Percentiles rank a stretch among this genome's conserved stretches.
Conservation (phyloP, 2,797 vertebrate genomes). For the Zenarchopterus dispar region DNA sequence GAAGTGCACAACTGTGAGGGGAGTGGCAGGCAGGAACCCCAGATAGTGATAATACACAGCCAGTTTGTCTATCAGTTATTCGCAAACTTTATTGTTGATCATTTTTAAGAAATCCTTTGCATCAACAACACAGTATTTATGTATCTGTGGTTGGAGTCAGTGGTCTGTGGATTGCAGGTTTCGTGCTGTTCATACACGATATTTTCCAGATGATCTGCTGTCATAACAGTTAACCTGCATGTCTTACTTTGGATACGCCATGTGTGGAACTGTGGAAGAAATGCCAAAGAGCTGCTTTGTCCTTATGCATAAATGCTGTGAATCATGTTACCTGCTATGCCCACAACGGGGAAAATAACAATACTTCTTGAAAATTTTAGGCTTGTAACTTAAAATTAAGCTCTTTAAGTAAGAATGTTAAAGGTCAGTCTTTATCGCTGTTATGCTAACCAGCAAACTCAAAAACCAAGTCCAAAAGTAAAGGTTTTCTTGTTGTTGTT, state of each 20-base stretch:
- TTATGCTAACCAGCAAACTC: neutral
- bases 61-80: conserved; percentile 4
- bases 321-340: too few species aligned
- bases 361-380: neutral
- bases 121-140: too few species aligned
- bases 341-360: too few species aligned
- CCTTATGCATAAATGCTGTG: too few species aligned
- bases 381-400: neutral
- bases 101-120: too few species aligned
- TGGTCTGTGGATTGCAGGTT: too few species aligned
- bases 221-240: neutral
- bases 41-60: conserved; percentile 8
- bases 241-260: neutral
- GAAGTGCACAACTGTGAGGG: conserved; percentile 16
- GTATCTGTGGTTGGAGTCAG: too few species aligned
- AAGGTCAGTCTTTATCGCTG: conserved; percentile 11
- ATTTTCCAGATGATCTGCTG: too few species aligned
- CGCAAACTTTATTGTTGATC: neutral
- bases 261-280: neutral
- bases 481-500: too few species aligned
- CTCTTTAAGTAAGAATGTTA: neutral
- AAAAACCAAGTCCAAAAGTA: neutral
- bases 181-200: too few species aligned
- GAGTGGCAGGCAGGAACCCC: conserved; percentile 10
- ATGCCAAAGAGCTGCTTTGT: too few species aligned